Conservation (phyloP, 2,113 vertebrate genomes). For the Raphicerus campestris region DNA sequence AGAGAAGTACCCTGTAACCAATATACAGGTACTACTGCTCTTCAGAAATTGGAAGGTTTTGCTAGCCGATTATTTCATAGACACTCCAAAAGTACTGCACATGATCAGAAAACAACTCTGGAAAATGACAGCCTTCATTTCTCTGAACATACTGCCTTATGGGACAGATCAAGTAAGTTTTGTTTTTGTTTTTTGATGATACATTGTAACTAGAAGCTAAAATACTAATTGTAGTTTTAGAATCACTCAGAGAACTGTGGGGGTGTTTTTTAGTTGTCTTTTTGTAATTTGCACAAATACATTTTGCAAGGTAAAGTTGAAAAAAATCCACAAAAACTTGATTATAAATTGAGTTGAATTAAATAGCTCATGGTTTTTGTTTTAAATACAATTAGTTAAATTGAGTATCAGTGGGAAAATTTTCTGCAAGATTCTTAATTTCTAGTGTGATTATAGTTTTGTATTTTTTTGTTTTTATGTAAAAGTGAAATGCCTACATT, state of each 20-base stretch:
- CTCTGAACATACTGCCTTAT: constrained; percentile 86
- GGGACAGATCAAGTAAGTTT: constrained; percentile 94
- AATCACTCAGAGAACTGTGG: not conserved
- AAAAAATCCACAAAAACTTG: constrained; percentile 37
- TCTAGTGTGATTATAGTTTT: not conserved
- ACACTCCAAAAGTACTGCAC: constrained; percentile 82
- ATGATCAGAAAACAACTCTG: constrained; percentile 83
- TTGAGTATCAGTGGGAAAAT: not conserved
- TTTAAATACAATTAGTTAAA: not conserved
- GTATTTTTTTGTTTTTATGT: not conserved
- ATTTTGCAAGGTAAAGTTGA: constrained; percentile 40
- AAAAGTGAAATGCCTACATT: constrained; percentile 23
- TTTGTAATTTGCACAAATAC: not conserved
- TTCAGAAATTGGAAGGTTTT: constrained; percentile 88
- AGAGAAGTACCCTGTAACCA: constrained; percentile 83
- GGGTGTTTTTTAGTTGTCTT: not conserved
- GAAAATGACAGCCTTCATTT: constrained; percentile 85
- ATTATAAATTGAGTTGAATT: constrained; percentile 28
- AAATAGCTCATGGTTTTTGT: constrained; percentile 14
- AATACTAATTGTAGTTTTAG: constrained; percentile 18
- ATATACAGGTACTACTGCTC: constrained; percentile 79
- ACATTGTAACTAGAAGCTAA: not conserved
- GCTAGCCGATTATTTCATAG: constrained; percentile 91
- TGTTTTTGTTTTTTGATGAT: not conserved
- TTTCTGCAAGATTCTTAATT: not conserved